A percentile compares a stretch with the other conserved stretches of the same genome.
Conservation (phyloP, 2,888 invertebrate species). For the Portevinia maculata region DNA sequence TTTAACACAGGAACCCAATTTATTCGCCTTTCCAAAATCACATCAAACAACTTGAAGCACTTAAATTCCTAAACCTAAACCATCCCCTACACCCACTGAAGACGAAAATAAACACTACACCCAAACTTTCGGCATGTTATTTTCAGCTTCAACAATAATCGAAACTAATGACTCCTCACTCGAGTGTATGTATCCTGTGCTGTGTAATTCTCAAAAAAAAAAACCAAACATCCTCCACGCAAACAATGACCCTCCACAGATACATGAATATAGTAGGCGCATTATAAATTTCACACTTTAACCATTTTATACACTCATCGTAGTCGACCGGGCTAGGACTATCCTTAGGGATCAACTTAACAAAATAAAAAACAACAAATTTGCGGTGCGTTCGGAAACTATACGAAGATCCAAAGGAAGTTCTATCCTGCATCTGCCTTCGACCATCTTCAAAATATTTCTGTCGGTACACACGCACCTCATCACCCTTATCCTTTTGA, state of each 20-base stretch:
- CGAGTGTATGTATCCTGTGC: slow-evolving; percentile 4
- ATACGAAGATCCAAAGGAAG: slow-evolving; percentile 3
- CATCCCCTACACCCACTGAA: slow-evolving; percentile 30
- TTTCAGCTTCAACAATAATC: slow-evolving; percentile 66
- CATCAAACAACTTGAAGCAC: slow-evolving; percentile 49
- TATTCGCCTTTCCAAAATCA: slow-evolving; percentile 26
- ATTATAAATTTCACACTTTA: slow-evolving; percentile 60
- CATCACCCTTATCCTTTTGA: slow-evolving; percentile 21
- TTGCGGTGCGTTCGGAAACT: slow-evolving; percentile 19
- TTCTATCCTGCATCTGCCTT: background rate
- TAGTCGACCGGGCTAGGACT: slow-evolving; percentile 20
- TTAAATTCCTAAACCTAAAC: slow-evolving; percentile 28
- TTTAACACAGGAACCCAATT: slow-evolving; percentile 29
- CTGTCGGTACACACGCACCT: slow-evolving; percentile 13
- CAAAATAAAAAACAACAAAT: slow-evolving; percentile 5
- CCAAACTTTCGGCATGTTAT: slow-evolving; percentile 57
- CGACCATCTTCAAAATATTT: background rate
- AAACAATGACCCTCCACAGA: slow-evolving; percentile 30
- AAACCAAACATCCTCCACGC: slow-evolving; percentile 2
- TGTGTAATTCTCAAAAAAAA: slow-evolving; percentile 29
- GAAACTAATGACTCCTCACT: slow-evolving; percentile 67
- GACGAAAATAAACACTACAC: slow-evolving; percentile 12
- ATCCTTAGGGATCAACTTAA: slow-evolving; percentile 32
- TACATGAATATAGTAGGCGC: slow-evolving; percentile 36
- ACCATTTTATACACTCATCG: slow-evolving; percentile 43